Conservation (phyloP, 1,140 invertebrate species). For the Sycophaga agraensis region DNA sequence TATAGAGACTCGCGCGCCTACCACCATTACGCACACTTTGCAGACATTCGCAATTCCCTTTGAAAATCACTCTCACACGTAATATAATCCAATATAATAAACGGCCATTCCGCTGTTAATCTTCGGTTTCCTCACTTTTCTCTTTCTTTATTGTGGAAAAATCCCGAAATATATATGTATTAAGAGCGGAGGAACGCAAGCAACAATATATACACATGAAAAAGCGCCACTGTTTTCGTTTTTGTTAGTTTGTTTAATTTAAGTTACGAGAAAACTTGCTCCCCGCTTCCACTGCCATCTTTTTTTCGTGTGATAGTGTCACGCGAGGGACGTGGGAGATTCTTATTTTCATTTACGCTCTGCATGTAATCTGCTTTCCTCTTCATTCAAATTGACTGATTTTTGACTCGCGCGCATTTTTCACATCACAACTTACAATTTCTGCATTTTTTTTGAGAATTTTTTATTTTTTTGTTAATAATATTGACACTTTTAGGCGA, state of each 20-base stretch:
- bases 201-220: conserved; percentile 52
- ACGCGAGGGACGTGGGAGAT: conserved; percentile 21
- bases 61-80: no score
- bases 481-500: conserved; percentile 26
- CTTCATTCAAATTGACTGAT: conserved; percentile 17
- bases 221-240: conserved; percentile 39
- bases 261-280: conserved; percentile 18
- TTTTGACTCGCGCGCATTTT: background rate
- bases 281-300: background rate
- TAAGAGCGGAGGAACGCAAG: conserved; percentile 41
- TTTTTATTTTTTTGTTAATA: conserved; percentile 3
- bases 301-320: background rate
- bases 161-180: conserved; percentile 35
- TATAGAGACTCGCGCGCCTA: no score
- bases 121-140: conserved; percentile 7
- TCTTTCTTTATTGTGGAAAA: conserved; percentile 14
- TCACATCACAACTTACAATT: background rate
- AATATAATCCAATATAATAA: no score
- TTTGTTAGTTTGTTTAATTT: conserved; percentile 15
- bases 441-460: conserved; percentile 4
- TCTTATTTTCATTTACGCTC: background rate
- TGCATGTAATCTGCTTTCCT: background rate
- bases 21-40: no score
- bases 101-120: background rate
- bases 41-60: no score